Base-by-base conservation (phyloP, 1,140 invertebrate species). In the Drosophila kikkawai region DNA sequence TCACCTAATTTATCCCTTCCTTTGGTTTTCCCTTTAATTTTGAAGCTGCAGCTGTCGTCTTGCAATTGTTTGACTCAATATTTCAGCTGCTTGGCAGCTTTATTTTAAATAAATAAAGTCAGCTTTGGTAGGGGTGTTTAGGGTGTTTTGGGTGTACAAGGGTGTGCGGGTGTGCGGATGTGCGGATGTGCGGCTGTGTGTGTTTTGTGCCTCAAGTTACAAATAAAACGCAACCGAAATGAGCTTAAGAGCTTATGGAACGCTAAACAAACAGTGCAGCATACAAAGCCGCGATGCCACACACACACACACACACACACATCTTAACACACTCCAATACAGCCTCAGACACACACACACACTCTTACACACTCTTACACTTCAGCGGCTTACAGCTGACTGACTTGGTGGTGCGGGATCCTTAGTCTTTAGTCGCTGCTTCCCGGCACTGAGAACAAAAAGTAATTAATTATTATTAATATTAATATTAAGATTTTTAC, bases 181-280 rank as follows among this genome's bases (percentile, higher is more conserved):
- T 57, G 34, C 37, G 34, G 36, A 22, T 60, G 22, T 57, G 47
- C 44, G 44, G 45, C 19, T 74, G 32, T n/a, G 48, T 64, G 39
- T 59, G 50, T 47, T 41, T 64, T 69, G 75, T 76, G 83, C 84
- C 69, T 88, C 73, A 84, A 90, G 85, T 88, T 90, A 88, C 85
- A 88, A 90, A 88, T 88, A 88, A 90, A 88, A 88, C 85, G 80
- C 84, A 90, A 88, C 84, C 85, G 63, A 88, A 88, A 88, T 90
- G 85, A 88, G 84, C 84, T 88, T 88, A 88, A 90, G 84, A 90
- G 84, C 84, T 88, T 88, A 88, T 84, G 78, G 74, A 88, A 82
- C 84, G 84, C 85, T 88, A 90, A 88, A 90, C 84, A 88, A 88
- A 88, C 84, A 88, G 73, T 80, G 85, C 66, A 84, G 75, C 78